phyloP scores from a whole-genome alignment of 2,113 vertebrate genomes.

The Suricata suricatta region DNA sequence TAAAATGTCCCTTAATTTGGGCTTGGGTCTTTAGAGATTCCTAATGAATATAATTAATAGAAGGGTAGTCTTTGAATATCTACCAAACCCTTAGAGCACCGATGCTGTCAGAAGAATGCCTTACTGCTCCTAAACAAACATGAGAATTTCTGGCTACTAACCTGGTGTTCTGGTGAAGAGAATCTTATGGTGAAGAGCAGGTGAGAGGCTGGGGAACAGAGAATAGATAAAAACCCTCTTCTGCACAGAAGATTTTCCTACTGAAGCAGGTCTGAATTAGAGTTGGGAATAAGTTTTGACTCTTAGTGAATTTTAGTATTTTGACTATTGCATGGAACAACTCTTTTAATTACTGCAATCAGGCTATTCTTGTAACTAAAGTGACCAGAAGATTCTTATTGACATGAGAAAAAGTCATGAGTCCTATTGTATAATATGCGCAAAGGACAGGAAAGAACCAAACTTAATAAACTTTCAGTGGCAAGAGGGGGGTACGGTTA shows the following conservation, averaged over 20 bases:
- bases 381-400: neutral
- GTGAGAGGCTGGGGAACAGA: neutral
- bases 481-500: neutral
- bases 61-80: neutral
- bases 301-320: neutral
- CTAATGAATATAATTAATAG: neutral
- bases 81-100: neutral
- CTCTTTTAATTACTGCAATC: neutral
- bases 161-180: neutral
- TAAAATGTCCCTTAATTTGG: neutral
- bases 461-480: neutral
- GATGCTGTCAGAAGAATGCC: neutral
- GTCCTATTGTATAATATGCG: neutral
- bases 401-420: neutral
- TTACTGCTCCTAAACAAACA: neutral
- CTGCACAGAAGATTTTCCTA: neutral
- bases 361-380: neutral
- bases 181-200: neutral
- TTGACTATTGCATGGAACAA: neutral
- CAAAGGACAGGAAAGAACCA: neutral
- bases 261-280: neutral
- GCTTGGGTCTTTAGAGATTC: neutral
- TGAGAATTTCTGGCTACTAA: neutral
- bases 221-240: neutral
- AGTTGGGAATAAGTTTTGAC: neutral